Conservation (phyloP, 2,888 invertebrate genomes). For the Lochmaea capreae region DNA sequence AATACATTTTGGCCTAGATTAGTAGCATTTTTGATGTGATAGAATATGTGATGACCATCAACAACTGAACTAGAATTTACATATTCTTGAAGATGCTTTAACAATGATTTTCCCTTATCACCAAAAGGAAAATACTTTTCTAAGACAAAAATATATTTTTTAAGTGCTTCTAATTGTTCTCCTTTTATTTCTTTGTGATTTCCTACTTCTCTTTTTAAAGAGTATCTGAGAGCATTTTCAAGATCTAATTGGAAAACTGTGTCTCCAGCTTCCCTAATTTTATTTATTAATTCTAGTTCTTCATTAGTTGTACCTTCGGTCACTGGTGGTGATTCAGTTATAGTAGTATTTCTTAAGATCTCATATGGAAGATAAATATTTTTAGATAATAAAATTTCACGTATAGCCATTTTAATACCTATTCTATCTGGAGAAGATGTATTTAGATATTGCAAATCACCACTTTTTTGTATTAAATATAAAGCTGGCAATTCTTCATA, state of each 20-base stretch:
- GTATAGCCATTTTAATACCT: slow-evolving; percentile 67
- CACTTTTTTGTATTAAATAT: slow-evolving; percentile 65
- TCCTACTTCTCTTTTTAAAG: slow-evolving; percentile 86
- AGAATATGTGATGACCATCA: slow-evolving; percentile 71
- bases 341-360: slow-evolving; percentile 3
- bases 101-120: slow-evolving; percentile 74
- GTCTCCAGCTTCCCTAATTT: slow-evolving; percentile 66
- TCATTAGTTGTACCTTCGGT: slow-evolving; percentile 38
- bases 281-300: slow-evolving; percentile 57
- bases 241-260: slow-evolving; percentile 87
- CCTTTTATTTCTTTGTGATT: slow-evolving; percentile 77
- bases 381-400: slow-evolving; percentile 66
- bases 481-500: slow-evolving; percentile 70
- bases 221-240: slow-evolving; percentile 81
- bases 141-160: slow-evolving; percentile 78
- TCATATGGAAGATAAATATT: slow-evolving; percentile 53
- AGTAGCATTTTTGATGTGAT: slow-evolving; percentile 69
- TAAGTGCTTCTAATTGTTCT: slow-evolving; percentile 78
- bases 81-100: slow-evolving; percentile 72
- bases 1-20: slow-evolving; percentile 70
- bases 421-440: slow-evolving; percentile 37
- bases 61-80: slow-evolving; percentile 68
- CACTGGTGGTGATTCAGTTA: slow-evolving; percentile 7
- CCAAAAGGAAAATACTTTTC: slow-evolving; percentile 84
- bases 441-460: slow-evolving; percentile 50